Conservation (phyloP, 2,888 invertebrate genomes). For the Lasioglossum oenotherae region DNA sequence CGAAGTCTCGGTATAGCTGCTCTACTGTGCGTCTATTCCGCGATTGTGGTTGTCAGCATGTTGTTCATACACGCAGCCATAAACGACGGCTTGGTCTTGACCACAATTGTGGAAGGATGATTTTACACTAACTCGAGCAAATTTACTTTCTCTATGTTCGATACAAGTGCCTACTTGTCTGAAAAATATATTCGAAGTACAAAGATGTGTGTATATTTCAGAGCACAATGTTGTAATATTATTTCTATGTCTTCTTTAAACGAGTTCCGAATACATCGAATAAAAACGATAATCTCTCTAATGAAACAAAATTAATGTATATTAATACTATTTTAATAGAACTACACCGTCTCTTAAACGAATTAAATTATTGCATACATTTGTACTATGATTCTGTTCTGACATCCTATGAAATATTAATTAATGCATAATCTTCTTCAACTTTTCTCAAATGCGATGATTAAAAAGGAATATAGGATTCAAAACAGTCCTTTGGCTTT, state of each 20-base stretch:
- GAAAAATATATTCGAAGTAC: not conserved
- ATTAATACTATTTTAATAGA: conserved; percentile 33
- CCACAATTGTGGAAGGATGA: conserved; percentile 40
- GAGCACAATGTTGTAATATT: conserved; percentile 7
- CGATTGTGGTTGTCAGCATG: conserved; percentile 86
- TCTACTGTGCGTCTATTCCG: conserved; percentile 86
- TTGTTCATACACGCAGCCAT: conserved; percentile 87
- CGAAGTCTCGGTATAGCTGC: conserved; percentile 86
- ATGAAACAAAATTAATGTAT: conserved; percentile 9
- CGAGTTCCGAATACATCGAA: conserved; percentile 2
- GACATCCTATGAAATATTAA: not conserved
- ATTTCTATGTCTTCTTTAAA: not conserved
- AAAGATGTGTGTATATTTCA: conserved; percentile 19
- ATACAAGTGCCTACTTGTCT: not conserved
- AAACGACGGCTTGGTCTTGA: conserved; percentile 85
- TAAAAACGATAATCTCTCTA: not conserved
- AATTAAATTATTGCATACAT: not conserved
- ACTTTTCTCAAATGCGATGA: not conserved
- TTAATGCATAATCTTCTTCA: not conserved
- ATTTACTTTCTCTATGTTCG: not conserved
- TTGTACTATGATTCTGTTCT: conserved; percentile 13
- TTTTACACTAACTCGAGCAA: conserved; percentile 15
- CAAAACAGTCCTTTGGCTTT: not conserved
- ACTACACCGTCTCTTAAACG: not conserved
- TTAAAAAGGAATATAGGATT: conserved; percentile 1